Evolutionary conservation across 1,140 invertebrate species (phyloP), one percentile per base, ranked within the genome.

Genomic region (Heliconius melpomene): DNA sequence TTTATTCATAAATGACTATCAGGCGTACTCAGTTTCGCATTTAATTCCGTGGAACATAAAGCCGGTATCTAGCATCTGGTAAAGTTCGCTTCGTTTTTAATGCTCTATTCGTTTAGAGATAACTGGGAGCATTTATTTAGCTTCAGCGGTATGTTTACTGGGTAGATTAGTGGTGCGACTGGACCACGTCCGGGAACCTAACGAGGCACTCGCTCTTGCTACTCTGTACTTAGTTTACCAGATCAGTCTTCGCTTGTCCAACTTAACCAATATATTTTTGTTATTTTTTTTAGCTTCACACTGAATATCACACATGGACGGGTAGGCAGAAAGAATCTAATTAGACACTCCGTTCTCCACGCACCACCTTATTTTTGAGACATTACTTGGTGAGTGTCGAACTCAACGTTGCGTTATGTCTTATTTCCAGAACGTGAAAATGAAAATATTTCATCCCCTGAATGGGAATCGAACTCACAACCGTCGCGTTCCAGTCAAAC

Each of bases 111-210:
- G 38, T 77, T 77, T 77, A 70, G 75, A 77, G 75, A 77, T 77
- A 50, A 40, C 75, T 71, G 46, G 66, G 60, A 71, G 60, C 75
- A 77, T 77, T 77, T 77, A 70, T 77, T 77, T 71, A 77, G 75
- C 75, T 77, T 77, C 75, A 77, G 57, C 75, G 75, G 75, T 60
- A 77, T 77, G 75, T 77, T 77, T 77, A 77, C 75, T 77, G 75
- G 75, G 57, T 77, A 70, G 75, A 77, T 77, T 77, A 77, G 75
- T 71, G 60, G 36, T 57, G 46, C 57, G 75, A 70, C 38, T 77
- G 75, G 75, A 77, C 75, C 40, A 71, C 75, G 66, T 70, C 75
- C 46, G 38, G 66, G 23, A 38, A 60, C 75, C 75, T 77, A 77
- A 77, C 75, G 75, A 77, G 57, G 36, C 38, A 77, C 75, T 77